Conservation (phyloP, 2,113 vertebrate species). For the Baryphthengus martii region DNA sequence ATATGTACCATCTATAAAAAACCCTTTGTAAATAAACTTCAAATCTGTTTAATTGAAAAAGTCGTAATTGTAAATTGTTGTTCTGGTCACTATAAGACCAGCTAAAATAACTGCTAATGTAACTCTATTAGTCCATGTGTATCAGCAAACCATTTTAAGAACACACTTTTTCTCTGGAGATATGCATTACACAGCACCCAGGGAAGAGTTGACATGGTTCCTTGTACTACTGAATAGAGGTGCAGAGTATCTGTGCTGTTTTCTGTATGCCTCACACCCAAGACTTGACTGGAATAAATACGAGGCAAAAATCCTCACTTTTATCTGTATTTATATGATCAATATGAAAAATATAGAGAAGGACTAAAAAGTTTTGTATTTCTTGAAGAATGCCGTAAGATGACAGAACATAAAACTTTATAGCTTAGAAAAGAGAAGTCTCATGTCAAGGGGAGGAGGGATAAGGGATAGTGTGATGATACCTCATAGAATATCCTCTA, state of each 20-base stretch:
- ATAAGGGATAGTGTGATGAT: neutral
- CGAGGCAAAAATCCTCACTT: neutral
- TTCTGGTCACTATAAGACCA: neutral
- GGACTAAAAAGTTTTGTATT: neutral
- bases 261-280: neutral
- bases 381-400: neutral
- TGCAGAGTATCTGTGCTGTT: neutral
- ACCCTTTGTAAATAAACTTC: neutral
- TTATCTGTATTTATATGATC: neutral
- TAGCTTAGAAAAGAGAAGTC: neutral
- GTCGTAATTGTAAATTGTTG: neutral
- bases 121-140: neutral
- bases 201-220: neutral
- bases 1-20: neutral
- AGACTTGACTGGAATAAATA: neutral
- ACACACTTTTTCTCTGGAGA: neutral
- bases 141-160: neutral
- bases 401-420: neutral
- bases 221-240: neutral
- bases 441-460: rapidly evolving
- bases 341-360: neutral
- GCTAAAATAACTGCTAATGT: neutral
- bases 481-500: neutral
- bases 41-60: neutral
- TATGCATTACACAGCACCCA: neutral